Evolutionary conservation across 1,140 invertebrate species (phyloP), one percentile per base, ranked within the genome.

Genomic region (Formica exsecta): DNA sequence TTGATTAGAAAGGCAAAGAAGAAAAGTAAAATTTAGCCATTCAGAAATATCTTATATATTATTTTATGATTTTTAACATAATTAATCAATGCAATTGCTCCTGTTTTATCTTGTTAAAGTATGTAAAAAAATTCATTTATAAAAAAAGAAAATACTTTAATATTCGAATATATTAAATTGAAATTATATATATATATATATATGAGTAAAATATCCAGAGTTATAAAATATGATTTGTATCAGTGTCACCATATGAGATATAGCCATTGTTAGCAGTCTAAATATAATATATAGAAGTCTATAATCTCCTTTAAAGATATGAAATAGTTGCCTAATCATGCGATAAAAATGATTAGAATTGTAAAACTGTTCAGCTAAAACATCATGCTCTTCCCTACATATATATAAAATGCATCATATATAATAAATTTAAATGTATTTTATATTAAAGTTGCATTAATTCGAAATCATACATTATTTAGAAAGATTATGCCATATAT

Each of bases 311-410:
- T 32, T 32, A 32, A 32, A 32, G 22, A 22, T 22, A 22, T 22
- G 22, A 22, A 8, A 19, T 9, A 64, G 44, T 85, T 76, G n/a
- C 61, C 2, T 59, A 79, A 85, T 65, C 13, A 22, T 16, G 1
- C 0, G 7, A 79, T 59, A 65, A 76, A 76, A 76, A 66, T 0
- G 32, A 44, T 38, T 38, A 29, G 16, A 51, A 54, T 79, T 7
- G 2, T 13, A 32, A 6, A 36, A 7, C n/a, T 25, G 7, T 59
- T 25, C 32, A 75, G 44, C 29, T 13, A 44, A 76, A 41, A 64
- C 0, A 1, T 44, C 9, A 44, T 71, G 8, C 4, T 36, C 5
- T 19, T n/a, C 9, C 3, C 9, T 25, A 16, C 29, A 32, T 32
- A 32, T 32, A 32, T 71, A 71, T 71, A 68, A 7, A 25, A 54